phyloP scores from a whole-genome alignment of 1,140 invertebrate genomes.

The Melipona quadrifasciata region DNA sequence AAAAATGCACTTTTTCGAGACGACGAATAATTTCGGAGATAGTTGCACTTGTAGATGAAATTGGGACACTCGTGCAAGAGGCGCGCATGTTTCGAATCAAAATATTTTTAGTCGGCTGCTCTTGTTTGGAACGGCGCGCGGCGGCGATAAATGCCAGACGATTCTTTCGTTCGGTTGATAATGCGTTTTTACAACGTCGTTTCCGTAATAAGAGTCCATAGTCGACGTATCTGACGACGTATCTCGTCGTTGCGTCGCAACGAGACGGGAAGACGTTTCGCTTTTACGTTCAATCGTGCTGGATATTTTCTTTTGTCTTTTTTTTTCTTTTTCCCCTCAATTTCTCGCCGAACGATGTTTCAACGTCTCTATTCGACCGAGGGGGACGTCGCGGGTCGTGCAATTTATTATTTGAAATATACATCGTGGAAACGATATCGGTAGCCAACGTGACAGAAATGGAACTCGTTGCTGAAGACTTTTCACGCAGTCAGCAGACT shows the following conservation, averaged over 20 bases:
- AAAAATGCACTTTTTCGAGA: too few relatives aligned
- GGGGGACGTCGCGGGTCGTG: background rate
- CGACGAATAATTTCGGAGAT: too few relatives aligned
- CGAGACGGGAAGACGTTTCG: background rate
- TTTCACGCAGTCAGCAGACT: too few relatives aligned
- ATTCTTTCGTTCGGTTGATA: background rate
- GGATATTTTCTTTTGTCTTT: too few relatives aligned
- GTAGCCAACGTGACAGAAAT: too few relatives aligned
- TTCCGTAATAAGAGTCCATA: constrained; percentile 15
- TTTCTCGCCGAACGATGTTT: background rate
- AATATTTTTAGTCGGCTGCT: background rate
- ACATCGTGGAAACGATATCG: too few relatives aligned
- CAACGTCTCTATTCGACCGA: background rate
- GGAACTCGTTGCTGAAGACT: too few relatives aligned
- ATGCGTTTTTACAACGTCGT: constrained; percentile 28
- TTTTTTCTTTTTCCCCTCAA: background rate
- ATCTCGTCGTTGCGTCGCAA: background rate
- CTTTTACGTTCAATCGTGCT: background rate
- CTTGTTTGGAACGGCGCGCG: background rate
- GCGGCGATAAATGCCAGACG: constrained; percentile 7
- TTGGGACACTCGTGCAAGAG: too few relatives aligned
- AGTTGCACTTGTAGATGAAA: too few relatives aligned
- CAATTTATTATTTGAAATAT: background rate
- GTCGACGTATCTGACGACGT: background rate
- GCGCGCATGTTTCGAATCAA: too few relatives aligned